A percentile compares a stretch with the other conserved stretches of the same genome.
phyloP scores from a whole-genome alignment of 2,113 vertebrate species.

The Glaucomys volans region DNA sequence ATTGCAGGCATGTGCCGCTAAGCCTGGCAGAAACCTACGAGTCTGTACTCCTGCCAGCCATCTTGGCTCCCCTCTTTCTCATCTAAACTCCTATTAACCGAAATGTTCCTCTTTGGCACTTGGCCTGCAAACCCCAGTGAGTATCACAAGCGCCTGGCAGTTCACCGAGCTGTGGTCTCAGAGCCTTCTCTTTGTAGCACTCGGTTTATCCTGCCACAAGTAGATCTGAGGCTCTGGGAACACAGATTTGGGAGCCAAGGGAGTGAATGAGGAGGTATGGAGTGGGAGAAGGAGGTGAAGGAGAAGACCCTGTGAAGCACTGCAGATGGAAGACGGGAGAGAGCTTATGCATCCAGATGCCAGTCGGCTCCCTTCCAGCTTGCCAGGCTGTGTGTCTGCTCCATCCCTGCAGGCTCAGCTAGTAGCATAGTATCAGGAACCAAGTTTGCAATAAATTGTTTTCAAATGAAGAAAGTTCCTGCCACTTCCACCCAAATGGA shows the following conservation, averaged over 20 bases:
- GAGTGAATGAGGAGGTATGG: rapidly evolving
- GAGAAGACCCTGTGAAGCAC: background rate
- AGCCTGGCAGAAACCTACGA: background rate
- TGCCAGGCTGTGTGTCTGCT: background rate
- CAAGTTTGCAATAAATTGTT: background rate
- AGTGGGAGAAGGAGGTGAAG: background rate
- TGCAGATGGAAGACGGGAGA: background rate
- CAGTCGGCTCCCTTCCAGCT: background rate
- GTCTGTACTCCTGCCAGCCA: background rate
- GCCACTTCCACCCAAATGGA: background rate
- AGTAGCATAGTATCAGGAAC: background rate
- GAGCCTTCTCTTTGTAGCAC: background rate
- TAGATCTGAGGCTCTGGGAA: background rate
- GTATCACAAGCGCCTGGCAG: too few species aligned
- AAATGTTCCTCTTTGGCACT: background rate
- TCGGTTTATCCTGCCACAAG: background rate
- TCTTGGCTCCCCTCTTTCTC: background rate
- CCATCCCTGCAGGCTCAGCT: background rate
- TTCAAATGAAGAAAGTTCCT: background rate
- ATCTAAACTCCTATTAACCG: background rate
- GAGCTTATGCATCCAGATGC: background rate
- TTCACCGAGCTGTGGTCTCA: background rate
- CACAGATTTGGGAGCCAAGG: background rate
- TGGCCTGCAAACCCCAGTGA: background rate
- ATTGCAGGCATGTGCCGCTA: too few species aligned